Percentiles rank a stretch among this genome's conserved stretches.
Evolutionary conservation across 2,888 invertebrate species (phyloP).

Genomic region (Blastobasis lacticolella): DNA sequence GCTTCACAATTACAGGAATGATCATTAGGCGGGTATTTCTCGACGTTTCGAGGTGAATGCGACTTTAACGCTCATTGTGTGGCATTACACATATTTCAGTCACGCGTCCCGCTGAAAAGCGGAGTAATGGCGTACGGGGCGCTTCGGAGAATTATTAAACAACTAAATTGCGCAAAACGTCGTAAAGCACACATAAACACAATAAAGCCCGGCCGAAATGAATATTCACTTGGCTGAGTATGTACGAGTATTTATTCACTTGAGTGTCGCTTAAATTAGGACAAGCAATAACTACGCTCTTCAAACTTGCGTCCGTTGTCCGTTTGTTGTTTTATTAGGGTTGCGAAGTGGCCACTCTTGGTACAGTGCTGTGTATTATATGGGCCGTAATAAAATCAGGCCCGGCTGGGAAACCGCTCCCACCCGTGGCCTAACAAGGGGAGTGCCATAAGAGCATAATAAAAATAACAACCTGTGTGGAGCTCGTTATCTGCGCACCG

Average conservation of each 20-base stretch:
- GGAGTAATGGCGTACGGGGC: no score
- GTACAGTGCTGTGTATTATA: neutral
- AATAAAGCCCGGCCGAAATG: no score
- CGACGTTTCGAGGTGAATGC: slow-evolving; percentile 20
- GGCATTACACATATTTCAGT: neutral
- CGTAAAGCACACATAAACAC: no score
- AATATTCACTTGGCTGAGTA: no score
- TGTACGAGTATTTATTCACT: no score
- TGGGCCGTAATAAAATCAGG: neutral
- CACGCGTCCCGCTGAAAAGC: no score
- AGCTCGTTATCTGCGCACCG: slow-evolving; percentile 37
- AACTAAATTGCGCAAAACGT: no score
- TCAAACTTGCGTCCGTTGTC: no score
- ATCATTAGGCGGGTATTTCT: slow-evolving; percentile 20
- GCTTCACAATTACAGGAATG: slow-evolving; percentile 21
- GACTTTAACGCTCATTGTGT: slow-evolving; percentile 36
- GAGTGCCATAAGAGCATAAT: slow-evolving; percentile 36
- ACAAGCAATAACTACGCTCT: no score
- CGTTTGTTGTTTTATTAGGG: no score
- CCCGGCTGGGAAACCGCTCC: slow-evolving; percentile 23
- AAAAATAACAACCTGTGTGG: slow-evolving; percentile 39
- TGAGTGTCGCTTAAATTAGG: no score
- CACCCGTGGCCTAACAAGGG: slow-evolving; percentile 34
- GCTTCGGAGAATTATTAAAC: no score
- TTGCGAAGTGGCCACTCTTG: neutral